These are phyloP conservation scores for Toxonevra muliebris DNA, from an alignment of 2,888 invertebrate species.

Conservation along the genomic window DNA sequence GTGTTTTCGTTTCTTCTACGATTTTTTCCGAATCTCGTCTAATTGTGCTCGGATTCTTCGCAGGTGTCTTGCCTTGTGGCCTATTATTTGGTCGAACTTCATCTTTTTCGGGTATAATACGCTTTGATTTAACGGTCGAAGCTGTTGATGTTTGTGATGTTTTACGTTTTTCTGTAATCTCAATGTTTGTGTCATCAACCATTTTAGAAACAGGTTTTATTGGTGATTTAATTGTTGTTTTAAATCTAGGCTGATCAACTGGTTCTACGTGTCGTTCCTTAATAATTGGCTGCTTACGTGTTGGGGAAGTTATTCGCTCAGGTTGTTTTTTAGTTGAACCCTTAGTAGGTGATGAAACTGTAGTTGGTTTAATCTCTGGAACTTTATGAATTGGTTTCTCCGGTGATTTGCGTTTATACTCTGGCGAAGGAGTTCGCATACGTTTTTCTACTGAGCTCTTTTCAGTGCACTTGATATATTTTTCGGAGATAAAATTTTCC, in stretches of 20 bases:
- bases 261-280: slow-evolving; percentile 4
- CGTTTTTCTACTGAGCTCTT: slow-evolving; percentile 19
- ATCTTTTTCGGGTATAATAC: slow-evolving; percentile 3
- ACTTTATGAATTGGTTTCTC: slow-evolving; percentile 16
- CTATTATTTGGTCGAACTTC: slow-evolving; percentile 1
- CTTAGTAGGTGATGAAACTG: not conserved
- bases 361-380: slow-evolving; percentile 8
- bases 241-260: not conserved
- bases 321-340: slow-evolving; percentile 16
- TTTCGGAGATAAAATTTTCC: slow-evolving; percentile 47
- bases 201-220: slow-evolving; percentile 3
- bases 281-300: not conserved
- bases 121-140: not conserved
- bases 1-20: slow-evolving; percentile 26
- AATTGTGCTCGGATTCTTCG: not conserved
- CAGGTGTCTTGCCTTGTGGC: not conserved
- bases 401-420: not conserved
- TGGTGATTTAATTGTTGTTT: not conserved
- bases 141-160: not conserved
- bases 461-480: slow-evolving; percentile 45
- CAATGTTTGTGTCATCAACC: not conserved
- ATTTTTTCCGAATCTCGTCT: slow-evolving; percentile 17
- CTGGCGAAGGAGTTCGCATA: not conserved
- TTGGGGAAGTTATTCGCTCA: slow-evolving; percentile 11
- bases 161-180: not conserved